Evolutionary conservation across 2,113 vertebrate species (phyloP).

Genomic region (Forbesichthys agassizii): DNA sequence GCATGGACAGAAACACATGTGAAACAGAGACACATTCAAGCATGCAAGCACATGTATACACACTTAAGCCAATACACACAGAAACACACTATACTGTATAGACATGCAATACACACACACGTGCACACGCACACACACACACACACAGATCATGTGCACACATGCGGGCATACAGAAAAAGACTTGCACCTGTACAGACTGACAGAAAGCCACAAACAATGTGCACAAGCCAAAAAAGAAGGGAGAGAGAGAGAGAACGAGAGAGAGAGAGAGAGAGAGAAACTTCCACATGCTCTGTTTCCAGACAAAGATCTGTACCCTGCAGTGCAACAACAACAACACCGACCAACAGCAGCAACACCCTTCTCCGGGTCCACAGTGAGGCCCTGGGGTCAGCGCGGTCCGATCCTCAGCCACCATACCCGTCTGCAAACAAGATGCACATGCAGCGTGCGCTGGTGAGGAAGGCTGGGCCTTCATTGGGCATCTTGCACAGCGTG

Average conservation of each 20-base stretch:
- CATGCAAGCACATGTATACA: neutral
- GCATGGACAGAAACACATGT: neutral
- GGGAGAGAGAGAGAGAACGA: slow-evolving; percentile 9
- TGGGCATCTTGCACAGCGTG: slow-evolving; percentile 50
- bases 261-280: neutral
- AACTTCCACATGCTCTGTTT: slow-evolving; percentile 7
- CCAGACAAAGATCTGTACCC: slow-evolving; percentile 10
- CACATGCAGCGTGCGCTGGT: slow-evolving; percentile 33
- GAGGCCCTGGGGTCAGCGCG: slow-evolving; percentile 59
- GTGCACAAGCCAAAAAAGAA: neutral
- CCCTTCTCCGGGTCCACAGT: slow-evolving; percentile 57
- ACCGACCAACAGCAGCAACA: slow-evolving; percentile 30
- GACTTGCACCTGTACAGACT: slow-evolving; percentile 18
- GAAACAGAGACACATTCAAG: slow-evolving; percentile 16
- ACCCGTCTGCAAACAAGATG: slow-evolving; percentile 60
- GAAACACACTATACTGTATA: neutral
- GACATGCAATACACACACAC: slow-evolving; percentile 1
- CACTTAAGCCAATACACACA: neutral
- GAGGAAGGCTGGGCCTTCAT: slow-evolving; percentile 59
- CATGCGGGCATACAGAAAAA: slow-evolving; percentile 14
- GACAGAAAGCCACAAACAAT: slow-evolving; percentile 8
- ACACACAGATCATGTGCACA: slow-evolving; percentile 2
- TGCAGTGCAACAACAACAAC: slow-evolving; percentile 33
- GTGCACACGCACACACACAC: slow-evolving; percentile 4
- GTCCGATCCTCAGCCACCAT: slow-evolving; percentile 61